Evolutionary conservation across 2,113 vertebrate genomes (phyloP).

Genomic region (Tragelaphus strepsiceros): DNA sequence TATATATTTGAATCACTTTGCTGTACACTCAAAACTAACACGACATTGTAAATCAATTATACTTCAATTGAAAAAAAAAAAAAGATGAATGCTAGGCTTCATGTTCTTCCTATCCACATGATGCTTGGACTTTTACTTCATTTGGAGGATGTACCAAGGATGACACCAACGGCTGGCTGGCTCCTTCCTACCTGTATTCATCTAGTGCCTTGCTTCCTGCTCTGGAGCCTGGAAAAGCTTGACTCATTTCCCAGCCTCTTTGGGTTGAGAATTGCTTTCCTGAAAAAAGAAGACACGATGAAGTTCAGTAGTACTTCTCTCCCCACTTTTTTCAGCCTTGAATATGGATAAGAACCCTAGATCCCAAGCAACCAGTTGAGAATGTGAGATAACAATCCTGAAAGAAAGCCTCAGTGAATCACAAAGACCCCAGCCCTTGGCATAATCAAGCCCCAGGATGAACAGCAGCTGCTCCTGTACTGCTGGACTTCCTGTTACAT

Average conservation of each 20-base stretch:
- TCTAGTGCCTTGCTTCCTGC: neutral
- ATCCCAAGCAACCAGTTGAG: neutral
- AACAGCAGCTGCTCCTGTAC: neutral
- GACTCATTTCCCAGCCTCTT: neutral
- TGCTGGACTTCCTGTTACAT: neutral
- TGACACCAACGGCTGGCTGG: neutral
- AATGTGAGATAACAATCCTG: fast-evolving
- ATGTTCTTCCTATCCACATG: neutral
- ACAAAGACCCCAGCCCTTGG: neutral
- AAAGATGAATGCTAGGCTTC: neutral
- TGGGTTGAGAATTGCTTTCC: neutral
- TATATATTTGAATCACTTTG: neutral
- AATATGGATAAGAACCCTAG: neutral
- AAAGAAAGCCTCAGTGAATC: neutral
- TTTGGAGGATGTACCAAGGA: neutral
- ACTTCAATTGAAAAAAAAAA: neutral
- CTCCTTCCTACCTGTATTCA: neutral
- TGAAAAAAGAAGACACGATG: neutral
- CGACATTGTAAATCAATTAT: neutral
- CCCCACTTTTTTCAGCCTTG: neutral
- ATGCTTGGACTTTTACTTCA: too few relatives aligned
- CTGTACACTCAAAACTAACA: neutral
- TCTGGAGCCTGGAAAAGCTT: neutral
- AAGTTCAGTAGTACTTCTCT: neutral
- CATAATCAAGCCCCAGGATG: neutral